Evolutionary conservation across 2,797 vertebrate species (phyloP).

Genomic region (Glossophaga mutica): DNA sequence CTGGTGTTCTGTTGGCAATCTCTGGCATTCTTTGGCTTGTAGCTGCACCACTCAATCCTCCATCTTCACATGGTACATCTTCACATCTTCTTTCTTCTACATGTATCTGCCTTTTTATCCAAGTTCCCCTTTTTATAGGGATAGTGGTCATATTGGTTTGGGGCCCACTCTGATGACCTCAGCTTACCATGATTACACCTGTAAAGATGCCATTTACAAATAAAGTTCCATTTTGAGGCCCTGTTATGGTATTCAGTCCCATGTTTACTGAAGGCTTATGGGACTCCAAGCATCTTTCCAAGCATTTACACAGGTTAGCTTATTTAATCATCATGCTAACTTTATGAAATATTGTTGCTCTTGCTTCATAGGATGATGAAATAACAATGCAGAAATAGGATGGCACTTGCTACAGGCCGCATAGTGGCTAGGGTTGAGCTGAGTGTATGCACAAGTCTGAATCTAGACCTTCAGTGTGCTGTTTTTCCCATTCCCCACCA

Average conservation of each 20-base stretch:
- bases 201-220: background rate
- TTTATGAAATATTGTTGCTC: background rate
- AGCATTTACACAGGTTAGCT: background rate
- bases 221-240: background rate
- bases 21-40: background rate
- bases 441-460: background rate
- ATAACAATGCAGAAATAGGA: background rate
- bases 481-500: background rate
- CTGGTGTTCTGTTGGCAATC: background rate
- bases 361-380: background rate
- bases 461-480: background rate
- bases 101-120: background rate
- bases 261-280: background rate
- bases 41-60: background rate
- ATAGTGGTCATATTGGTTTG: background rate
- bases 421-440: no score
- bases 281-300: background rate
- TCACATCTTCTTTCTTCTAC: background rate
- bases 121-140: background rate
- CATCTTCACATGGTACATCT: background rate
- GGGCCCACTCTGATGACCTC: background rate
- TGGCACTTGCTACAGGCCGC: no score
- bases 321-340: background rate
- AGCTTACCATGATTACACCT: background rate
- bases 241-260: background rate